Evolutionary conservation across 2,888 invertebrate species (phyloP).

Genomic region (Nymphalis polychloros): DNA sequence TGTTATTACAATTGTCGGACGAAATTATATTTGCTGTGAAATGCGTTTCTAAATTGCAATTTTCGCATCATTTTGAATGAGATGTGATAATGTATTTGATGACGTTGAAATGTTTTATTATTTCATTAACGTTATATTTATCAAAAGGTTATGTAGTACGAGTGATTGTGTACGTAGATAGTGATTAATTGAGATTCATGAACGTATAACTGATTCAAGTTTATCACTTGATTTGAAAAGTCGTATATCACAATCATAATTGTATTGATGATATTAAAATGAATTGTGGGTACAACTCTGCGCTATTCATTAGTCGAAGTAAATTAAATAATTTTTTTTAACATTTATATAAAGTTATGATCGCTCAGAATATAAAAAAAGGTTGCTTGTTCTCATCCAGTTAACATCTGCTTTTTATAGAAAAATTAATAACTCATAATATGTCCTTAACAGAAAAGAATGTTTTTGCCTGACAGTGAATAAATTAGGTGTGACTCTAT

Average conservation of each 20-base stretch:
- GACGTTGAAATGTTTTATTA: background rate
- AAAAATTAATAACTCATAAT: too few species aligned
- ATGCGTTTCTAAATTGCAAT: background rate
- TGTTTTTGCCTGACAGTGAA: too few species aligned
- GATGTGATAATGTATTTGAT: too few species aligned
- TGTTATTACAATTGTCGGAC: conserved; percentile 16
- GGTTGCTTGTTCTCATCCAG: too few species aligned
- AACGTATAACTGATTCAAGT: conserved; percentile 10
- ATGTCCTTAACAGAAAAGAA: too few species aligned
- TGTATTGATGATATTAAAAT: background rate
- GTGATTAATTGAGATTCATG: conserved; percentile 27
- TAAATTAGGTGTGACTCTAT: too few species aligned
- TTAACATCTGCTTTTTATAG: background rate
- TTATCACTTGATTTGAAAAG: conserved; percentile 9
- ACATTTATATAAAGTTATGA: background rate
- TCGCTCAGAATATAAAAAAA: too few species aligned
- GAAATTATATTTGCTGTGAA: conserved; percentile 2
- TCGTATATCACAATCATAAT: background rate
- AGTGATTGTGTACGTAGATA: too few species aligned
- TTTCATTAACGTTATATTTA: background rate
- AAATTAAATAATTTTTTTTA: too few species aligned
- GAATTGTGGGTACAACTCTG: background rate
- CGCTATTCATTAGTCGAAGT: background rate
- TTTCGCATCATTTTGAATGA: background rate
- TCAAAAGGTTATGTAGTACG: conserved; percentile 11